These are phyloP conservation scores for Micromys minutus DNA, from an alignment of 2,113 vertebrate species.

Conservation along the genomic window DNA sequence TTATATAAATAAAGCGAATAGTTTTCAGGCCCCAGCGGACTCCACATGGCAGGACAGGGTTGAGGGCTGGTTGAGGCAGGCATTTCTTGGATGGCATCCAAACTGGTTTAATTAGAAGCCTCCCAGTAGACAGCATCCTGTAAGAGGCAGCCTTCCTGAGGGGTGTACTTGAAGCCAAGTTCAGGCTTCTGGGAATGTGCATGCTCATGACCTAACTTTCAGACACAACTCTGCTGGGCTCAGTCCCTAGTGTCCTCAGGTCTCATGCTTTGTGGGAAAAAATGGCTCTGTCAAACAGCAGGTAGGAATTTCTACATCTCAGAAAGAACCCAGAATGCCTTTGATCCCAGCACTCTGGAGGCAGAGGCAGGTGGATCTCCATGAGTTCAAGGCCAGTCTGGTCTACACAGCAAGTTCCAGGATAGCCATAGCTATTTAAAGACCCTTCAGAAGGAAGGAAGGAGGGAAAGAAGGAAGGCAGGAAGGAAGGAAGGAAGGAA, in stretches of 20 bases:
- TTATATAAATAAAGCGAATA: too few relatives aligned
- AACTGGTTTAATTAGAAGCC: background rate
- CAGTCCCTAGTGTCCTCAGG: accelerated
- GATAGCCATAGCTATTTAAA: too few relatives aligned
- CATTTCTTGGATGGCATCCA: background rate
- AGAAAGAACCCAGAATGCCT: accelerated
- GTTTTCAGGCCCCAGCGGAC: background rate
- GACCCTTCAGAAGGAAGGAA: background rate
- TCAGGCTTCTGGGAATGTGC: background rate
- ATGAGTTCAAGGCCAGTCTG: background rate
- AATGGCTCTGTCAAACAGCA: background rate
- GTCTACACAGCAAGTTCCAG: background rate
- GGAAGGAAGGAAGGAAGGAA: accelerated
- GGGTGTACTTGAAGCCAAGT: background rate
- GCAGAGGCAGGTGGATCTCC: background rate
- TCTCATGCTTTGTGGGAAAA: background rate
- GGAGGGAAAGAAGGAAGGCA: accelerated
- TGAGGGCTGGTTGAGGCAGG: background rate
- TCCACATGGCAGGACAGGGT: background rate
- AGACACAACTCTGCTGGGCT: background rate
- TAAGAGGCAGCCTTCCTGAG: background rate
- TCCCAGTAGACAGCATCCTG: background rate
- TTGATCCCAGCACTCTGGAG: background rate
- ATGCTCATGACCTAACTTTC: accelerated
- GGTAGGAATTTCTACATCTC: background rate